These are phyloP conservation scores for Coenonympha glycerion DNA, from an alignment of 2,888 invertebrate genomes.

Conservation along the genomic window DNA sequence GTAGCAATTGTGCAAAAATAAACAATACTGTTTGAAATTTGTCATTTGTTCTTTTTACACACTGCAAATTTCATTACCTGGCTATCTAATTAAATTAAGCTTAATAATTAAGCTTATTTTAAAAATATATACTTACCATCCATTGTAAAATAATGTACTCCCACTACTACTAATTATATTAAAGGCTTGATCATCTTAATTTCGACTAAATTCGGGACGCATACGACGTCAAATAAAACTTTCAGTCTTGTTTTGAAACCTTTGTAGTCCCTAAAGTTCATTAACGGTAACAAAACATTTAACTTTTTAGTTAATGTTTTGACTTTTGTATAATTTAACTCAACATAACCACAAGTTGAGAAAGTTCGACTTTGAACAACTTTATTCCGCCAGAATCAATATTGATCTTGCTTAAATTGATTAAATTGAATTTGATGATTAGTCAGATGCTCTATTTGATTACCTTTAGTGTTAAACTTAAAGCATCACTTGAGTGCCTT, in stretches of 20 bases:
- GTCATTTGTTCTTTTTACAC: not conserved
- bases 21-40: not conserved
- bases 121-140: too few relatives aligned
- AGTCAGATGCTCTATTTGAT: not conserved
- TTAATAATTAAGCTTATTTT: too few relatives aligned
- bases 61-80: not conserved
- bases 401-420: not conserved
- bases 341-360: conserved; percentile 5
- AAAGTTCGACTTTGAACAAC: conserved; percentile 10
- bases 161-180: too few relatives aligned
- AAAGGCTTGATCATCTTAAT: too few relatives aligned
- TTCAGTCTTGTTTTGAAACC: conserved; percentile 44
- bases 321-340: conserved; percentile 14
- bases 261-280: conserved; percentile 51
- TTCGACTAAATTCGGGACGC: not conserved
- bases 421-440: not conserved
- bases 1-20: not conserved
- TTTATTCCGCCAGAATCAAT: not conserved
- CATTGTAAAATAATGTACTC: too few relatives aligned
- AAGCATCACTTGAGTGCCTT: too few relatives aligned
- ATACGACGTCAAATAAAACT: too few relatives aligned
- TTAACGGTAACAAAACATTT: conserved; percentile 28
- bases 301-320: conserved; percentile 11
- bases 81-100: not conserved
- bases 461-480: not conserved